phyloP scores from a whole-genome alignment of 2,113 vertebrate genomes.

The Camelus dromedarius region DNA sequence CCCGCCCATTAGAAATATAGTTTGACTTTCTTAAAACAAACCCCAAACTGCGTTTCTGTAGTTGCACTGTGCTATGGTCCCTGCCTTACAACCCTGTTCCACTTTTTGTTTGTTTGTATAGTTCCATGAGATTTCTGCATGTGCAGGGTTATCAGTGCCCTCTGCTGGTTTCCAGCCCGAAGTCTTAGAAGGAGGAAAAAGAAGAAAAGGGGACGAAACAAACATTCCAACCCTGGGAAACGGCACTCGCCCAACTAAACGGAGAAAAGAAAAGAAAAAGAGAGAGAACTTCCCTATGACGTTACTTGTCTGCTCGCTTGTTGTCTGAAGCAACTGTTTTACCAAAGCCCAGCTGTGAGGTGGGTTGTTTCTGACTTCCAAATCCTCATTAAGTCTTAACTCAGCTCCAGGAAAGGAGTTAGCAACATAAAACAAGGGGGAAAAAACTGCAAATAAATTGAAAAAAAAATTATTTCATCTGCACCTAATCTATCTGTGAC shows the following conservation, averaged over 20 bases:
- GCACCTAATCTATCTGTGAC: background rate
- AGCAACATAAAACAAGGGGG: background rate
- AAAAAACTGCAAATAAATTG: background rate
- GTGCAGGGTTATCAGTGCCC: slow-evolving; percentile 76
- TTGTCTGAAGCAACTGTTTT: background rate
- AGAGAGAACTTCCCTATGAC: too few species aligned
- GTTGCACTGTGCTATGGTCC: background rate
- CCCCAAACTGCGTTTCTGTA: background rate
- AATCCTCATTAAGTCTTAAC: background rate
- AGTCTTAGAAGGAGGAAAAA: background rate
- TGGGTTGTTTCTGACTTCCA: background rate
- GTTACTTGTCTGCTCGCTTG: background rate
- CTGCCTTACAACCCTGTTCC: background rate
- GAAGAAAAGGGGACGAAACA: background rate
- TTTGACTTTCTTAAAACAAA: background rate
- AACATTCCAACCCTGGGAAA: background rate
- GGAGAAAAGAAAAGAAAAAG: background rate
- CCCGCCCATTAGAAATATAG: background rate
- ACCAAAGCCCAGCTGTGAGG: background rate
- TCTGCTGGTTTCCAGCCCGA: slow-evolving; percentile 78
- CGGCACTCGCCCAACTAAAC: fast-evolving
- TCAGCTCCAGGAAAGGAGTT: background rate
- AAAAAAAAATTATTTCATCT: background rate
- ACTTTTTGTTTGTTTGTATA: too few species aligned
- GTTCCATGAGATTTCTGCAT: background rate